Base-by-base conservation (phyloP, 2,888 invertebrate genomes). In the Danaus chrysippus region DNA sequence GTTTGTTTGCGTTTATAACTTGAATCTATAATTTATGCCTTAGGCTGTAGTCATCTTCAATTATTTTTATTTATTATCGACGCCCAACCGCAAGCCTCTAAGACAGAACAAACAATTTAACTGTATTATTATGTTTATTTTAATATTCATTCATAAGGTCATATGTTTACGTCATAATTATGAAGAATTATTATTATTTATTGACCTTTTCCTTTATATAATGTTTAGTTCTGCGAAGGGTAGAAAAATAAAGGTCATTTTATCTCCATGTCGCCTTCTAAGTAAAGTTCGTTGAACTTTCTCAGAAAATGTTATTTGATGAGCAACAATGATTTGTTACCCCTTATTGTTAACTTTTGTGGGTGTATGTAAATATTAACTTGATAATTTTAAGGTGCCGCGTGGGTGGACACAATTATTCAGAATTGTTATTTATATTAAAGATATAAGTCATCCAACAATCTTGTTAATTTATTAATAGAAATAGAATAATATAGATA, bases 51-150 rank as follows among this genome's bases (percentile, higher is more conserved):
- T 49, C 19, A 42, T 61, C 43, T 56, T 55, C 54, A 60, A 61
- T 66, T 74, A 67, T 66, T 68, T 66, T 54, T 61, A 61, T 65
- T 56, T 59, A 68, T 61, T 66, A 61, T 56, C 49, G 42, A 54
- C 5, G 23, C 23, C 41, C 42, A 63, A 63, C 69, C 64, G 55
- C 69, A 66, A 65, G 57, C 61, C 46, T 58, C 15, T 34, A 57
- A 49, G 6, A 54, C 43, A 46, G 55, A 56, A 67, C 62, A 67
- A 66, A 61, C 49, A 54, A 57, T 66, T 60, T 56, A 58, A 62
- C 60, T 66, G 64, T 56, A 42, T 46, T 58, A 59, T 62, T 59
- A 61, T 67, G 56, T 64, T 62, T 59, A 61, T 59, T 63, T 58
- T 60, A 42, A 42, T 59, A 42, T 56, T 42, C 58, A 62, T 66